Conservation (phyloP, 1,140 invertebrate genomes). For the Cherax destructor region DNA sequence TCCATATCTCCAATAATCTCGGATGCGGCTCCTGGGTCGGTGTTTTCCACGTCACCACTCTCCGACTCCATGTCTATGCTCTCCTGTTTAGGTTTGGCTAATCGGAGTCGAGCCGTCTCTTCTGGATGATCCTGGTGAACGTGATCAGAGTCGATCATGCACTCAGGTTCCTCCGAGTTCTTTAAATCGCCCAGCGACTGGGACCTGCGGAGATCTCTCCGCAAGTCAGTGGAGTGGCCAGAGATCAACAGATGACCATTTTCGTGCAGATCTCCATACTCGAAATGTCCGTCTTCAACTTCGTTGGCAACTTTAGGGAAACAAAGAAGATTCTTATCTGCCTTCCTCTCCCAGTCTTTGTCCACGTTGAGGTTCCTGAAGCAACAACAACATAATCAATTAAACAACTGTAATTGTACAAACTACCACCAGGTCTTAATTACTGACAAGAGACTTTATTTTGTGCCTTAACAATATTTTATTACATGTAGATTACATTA, state of each 20-base stretch:
- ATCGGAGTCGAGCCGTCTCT: slow-evolving; percentile 54
- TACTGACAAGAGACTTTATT: too few relatives aligned
- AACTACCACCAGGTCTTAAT: too few relatives aligned
- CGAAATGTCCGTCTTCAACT: slow-evolving; percentile 77
- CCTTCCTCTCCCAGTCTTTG: slow-evolving; percentile 66
- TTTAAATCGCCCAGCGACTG: slow-evolving; percentile 78
- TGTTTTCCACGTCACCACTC: slow-evolving; percentile 69
- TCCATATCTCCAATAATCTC: slow-evolving; percentile 73
- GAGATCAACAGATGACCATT: slow-evolving; percentile 67
- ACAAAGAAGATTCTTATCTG: slow-evolving; percentile 68
- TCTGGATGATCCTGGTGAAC: slow-evolving; percentile 71
- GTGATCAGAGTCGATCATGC: slow-evolving; percentile 68
- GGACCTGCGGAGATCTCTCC: slow-evolving; percentile 75
- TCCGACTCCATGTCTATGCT: slow-evolving; percentile 68
- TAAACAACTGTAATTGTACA: too few relatives aligned
- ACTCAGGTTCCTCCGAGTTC: slow-evolving; percentile 51
- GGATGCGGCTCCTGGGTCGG: slow-evolving; percentile 67
- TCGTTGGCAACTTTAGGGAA: slow-evolving; percentile 59
- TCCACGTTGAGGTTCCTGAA: slow-evolving; percentile 66
- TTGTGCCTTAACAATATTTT: too few relatives aligned
- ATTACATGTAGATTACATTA: too few relatives aligned
- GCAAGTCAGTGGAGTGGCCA: slow-evolving; percentile 74
- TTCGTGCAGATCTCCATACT: slow-evolving; percentile 78
- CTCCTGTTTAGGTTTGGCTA: slow-evolving; percentile 56
- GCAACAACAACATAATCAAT: not conserved